A percentile compares a stretch with the other conserved stretches of the same genome.
phyloP scores from a whole-genome alignment of 2,888 invertebrate genomes.

The Eumacrocentrus americanus region DNA sequence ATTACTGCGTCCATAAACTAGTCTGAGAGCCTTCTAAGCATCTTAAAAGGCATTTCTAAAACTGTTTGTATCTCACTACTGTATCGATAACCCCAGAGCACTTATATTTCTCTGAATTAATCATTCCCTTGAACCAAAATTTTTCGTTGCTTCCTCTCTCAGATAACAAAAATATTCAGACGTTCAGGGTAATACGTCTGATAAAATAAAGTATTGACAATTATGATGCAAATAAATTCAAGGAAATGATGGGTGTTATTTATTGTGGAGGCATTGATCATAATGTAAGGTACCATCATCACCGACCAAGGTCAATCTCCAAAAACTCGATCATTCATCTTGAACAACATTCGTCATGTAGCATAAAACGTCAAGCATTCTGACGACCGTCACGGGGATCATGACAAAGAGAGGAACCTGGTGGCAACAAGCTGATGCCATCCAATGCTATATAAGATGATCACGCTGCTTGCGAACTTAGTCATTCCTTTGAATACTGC shows the following conservation, averaged over 20 bases:
- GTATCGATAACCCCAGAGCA: slow-evolving; percentile 6
- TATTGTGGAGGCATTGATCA: too few species aligned
- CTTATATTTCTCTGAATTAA: background rate
- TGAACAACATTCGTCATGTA: background rate
- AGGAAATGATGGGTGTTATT: too few species aligned
- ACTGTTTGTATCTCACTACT: too few species aligned
- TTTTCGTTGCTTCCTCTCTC: too few species aligned
- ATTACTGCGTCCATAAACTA: background rate
- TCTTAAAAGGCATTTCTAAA: too few species aligned
- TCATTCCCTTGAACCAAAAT: slow-evolving; percentile 8
- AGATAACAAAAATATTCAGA: too few species aligned
- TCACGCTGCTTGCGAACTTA: slow-evolving; percentile 44
- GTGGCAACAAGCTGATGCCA: slow-evolving; percentile 37
- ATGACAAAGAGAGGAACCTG: slow-evolving; percentile 33
- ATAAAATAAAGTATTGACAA: too few species aligned
- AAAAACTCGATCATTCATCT: background rate
- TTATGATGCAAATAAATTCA: too few species aligned
- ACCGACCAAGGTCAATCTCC: too few species aligned
- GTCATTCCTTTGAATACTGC: slow-evolving; percentile 51
- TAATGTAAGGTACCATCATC: too few species aligned
- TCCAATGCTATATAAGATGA: slow-evolving; percentile 56
- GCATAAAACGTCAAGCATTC: background rate
- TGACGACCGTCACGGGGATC: slow-evolving; percentile 25
- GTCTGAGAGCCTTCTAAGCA: too few species aligned
- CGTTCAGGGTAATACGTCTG: too few species aligned